Evolutionary conservation across 2,113 vertebrate species (phyloP).

Genomic region (Sciurus niger): DNA sequence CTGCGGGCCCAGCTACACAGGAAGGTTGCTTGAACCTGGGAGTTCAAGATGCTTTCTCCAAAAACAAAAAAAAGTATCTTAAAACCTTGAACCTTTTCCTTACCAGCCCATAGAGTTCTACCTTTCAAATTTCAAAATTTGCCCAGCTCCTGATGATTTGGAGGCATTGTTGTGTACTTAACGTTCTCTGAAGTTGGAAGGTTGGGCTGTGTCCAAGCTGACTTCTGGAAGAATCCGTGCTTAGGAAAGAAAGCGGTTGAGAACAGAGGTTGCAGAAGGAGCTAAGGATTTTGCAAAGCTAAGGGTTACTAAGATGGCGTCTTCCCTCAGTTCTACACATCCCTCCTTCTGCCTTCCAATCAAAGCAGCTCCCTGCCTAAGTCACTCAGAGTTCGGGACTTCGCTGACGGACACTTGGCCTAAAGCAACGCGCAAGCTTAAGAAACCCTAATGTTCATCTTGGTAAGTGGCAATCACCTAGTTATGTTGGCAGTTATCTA

Average conservation of each 20-base stretch:
- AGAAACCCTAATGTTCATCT: background rate
- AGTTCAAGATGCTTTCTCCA: background rate
- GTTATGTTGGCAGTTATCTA: background rate
- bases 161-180: rapidly evolving
- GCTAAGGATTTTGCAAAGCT: background rate
- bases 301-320: background rate
- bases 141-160: background rate
- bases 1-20: background rate
- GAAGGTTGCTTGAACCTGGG: background rate
- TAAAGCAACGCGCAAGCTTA: background rate
- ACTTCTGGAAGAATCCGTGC: background rate
- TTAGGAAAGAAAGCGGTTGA: background rate
- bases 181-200: background rate
- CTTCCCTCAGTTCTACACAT: background rate
- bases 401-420: background rate
- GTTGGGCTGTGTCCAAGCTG: background rate
- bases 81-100: background rate
- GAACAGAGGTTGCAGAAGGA: background rate
- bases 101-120: background rate
- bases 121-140: background rate
- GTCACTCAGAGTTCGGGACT: too few species aligned
- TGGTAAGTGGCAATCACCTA: background rate
- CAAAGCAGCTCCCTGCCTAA: background rate
- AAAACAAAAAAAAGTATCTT: too few species aligned
- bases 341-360: background rate